These are phyloP conservation scores for Carduelis carduelis DNA, from an alignment of 2,797 vertebrate species.

Conservation along the genomic window DNA sequence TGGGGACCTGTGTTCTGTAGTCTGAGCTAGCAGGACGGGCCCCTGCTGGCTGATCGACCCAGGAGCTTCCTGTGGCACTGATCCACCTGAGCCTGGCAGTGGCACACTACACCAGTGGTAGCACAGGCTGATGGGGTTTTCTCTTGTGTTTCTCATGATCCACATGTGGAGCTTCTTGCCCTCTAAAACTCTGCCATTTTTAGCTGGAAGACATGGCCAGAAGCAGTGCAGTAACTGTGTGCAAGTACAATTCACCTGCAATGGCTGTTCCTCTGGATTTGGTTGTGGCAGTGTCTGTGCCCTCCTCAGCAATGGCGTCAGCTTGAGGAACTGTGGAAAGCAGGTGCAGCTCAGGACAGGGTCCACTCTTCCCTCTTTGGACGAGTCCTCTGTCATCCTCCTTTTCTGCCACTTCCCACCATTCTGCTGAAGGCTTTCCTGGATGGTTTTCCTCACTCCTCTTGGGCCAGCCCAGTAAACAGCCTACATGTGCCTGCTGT, in stretches of 20 bases:
- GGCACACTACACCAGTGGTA: not conserved
- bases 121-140: not conserved
- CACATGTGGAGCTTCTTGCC: not conserved
- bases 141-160: not conserved
- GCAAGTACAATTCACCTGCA: not conserved
- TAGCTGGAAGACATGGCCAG: not conserved
- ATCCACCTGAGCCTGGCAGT: not conserved
- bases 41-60: not conserved
- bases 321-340: not conserved
- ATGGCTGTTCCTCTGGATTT: rapidly evolving
- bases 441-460: not conserved
- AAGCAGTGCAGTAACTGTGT: not conserved
- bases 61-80: not conserved
- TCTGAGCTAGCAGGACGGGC: rapidly evolving
- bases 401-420: not conserved
- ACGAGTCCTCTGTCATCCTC: not conserved
- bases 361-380: not conserved
- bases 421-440: not conserved
- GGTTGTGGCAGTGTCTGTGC: not conserved
- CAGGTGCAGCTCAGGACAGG: not conserved
- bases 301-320: not conserved
- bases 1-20: not conserved
- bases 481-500: not conserved
- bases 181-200: not conserved
- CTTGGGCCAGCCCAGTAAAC: not conserved